Conservation (phyloP, 2,797 vertebrate genomes). For the Alosa sapidissima region DNA sequence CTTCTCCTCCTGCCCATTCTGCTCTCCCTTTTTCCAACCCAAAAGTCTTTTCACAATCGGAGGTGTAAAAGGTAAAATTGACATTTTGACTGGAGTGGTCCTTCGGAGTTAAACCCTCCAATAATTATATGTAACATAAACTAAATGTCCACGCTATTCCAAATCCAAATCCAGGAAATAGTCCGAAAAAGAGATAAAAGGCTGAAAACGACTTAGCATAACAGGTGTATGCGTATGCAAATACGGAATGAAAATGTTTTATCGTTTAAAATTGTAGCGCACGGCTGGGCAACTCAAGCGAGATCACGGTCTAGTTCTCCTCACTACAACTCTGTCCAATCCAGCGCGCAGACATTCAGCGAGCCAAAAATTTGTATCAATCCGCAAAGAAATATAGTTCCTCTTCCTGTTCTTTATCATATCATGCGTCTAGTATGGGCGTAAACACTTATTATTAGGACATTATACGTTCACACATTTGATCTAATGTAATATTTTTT, state of each 20-base stretch:
- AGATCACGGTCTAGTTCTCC: not conserved
- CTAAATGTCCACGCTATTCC: not conserved
- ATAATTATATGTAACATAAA: not conserved
- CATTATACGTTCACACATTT: not conserved
- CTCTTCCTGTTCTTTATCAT: conserved; percentile 29
- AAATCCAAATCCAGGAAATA: not conserved
- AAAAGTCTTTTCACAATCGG: conserved; percentile 96
- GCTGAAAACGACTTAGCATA: not conserved
- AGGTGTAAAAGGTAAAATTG: conserved; percentile 98
- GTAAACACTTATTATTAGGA: not conserved
- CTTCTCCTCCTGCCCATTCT: conserved; percentile 98
- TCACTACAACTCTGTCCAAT: conserved; percentile 1
- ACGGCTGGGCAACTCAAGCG: conserved; percentile 3
- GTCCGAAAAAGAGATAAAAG: not conserved
- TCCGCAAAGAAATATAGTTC: conserved; percentile 76
- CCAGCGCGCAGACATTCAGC: not conserved
- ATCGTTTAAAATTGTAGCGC: not conserved
- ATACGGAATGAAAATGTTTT: not conserved
- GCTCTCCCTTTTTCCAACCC: conserved; percentile 98
- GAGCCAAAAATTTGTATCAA: conserved; percentile 52
- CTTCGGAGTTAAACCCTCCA: conserved; percentile 16
- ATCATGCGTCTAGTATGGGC: not conserved
- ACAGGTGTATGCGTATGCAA: not conserved
- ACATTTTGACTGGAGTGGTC: conserved; percentile 78
- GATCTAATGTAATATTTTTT: not conserved